Evolutionary conservation across 2,797 vertebrate species (phyloP).

Genomic region (Periophthalmus magnuspinnatus): DNA sequence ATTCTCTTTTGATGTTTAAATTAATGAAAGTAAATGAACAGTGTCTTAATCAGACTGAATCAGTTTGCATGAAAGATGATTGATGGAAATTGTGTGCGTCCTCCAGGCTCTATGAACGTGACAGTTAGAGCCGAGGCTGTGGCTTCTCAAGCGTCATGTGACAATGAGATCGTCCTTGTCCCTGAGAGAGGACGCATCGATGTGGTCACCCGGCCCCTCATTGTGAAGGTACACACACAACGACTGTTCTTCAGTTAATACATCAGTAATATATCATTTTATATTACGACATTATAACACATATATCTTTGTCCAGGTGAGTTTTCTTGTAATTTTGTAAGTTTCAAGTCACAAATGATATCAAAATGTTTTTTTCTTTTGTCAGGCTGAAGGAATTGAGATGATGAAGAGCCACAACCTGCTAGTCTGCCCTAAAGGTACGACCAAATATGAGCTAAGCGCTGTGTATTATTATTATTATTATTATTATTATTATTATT

Average conservation of each 20-base stretch:
- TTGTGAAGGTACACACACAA: conserved; percentile 62
- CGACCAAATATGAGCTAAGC: conserved; percentile 5
- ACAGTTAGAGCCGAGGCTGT: conserved; percentile 76
- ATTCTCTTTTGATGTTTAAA: no score
- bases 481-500: no score
- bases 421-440: conserved; percentile 75
- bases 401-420: conserved; percentile 58
- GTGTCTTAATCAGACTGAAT: no score
- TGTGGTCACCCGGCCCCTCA: conserved; percentile 59
- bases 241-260: not conserved
- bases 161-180: conserved; percentile 65
- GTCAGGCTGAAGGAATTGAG: conserved; percentile 71
- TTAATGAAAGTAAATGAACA: no score
- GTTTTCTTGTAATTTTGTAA: no score
- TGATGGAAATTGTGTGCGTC: not conserved
- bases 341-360: not conserved
- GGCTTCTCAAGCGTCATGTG: conserved; percentile 63
- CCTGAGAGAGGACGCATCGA: conserved; percentile 76
- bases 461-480: no score
- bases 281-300: not conserved
- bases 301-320: not conserved
- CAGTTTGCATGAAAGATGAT: not conserved
- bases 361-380: not conserved
- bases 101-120: conserved; percentile 76
- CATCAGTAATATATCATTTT: no score